A percentile compares a stretch with the other conserved stretches of the same genome.
phyloP scores from a whole-genome alignment of 2,797 vertebrate species.

The Miichthys miiuy region DNA sequence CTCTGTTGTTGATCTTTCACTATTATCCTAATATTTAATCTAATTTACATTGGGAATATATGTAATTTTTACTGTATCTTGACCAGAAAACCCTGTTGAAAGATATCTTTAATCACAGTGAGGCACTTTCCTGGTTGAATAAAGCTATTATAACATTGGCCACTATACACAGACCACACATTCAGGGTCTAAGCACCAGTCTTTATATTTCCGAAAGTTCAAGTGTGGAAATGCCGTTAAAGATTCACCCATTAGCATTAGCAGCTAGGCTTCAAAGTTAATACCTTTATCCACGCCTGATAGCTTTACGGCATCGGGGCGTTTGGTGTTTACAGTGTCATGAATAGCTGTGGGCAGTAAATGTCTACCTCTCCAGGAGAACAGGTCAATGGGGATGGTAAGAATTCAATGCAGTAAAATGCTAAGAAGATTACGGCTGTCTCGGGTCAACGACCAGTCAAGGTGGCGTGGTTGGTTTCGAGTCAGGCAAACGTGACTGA shows the following conservation, averaged over 20 bases:
- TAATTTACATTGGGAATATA: not conserved
- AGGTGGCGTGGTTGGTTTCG: not conserved
- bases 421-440: slow-evolving; percentile 18
- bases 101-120: not conserved
- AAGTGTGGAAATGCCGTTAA: not conserved
- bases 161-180: not conserved
- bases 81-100: not conserved
- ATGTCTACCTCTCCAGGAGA: slow-evolving; percentile 13
- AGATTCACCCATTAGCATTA: slow-evolving; percentile 6
- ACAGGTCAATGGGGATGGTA: slow-evolving; percentile 2
- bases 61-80: not conserved
- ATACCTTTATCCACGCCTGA: slow-evolving; percentile 37
- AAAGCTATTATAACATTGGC: not conserved
- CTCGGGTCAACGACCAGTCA: slow-evolving; percentile 30
- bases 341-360: slow-evolving; percentile 21
- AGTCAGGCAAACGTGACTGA: not conserved
- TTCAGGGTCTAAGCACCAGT: not conserved
- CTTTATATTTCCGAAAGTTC: not conserved
- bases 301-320: slow-evolving; percentile 11
- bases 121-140: not conserved
- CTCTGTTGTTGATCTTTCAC: not conserved
- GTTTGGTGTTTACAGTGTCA: slow-evolving; percentile 22
- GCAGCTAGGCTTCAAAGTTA: slow-evolving; percentile 21
- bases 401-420: slow-evolving; percentile 28
- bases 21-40: not conserved